These are phyloP conservation scores for Euzetes globulus DNA, from an alignment of 2,888 invertebrate species.

Conservation along the genomic window DNA sequence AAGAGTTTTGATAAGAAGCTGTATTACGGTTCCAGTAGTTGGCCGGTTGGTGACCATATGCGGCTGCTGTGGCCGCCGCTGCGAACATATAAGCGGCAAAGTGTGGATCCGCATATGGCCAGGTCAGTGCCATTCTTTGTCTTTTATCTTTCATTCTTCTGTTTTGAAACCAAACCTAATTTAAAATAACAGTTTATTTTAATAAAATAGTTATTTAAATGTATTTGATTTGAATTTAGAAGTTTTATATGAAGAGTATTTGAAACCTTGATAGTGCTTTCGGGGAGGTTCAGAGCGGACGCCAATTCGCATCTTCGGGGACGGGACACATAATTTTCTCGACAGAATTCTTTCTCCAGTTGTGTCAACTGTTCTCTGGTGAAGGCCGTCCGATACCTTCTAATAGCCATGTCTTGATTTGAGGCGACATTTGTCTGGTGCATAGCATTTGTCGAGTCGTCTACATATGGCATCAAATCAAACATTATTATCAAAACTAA, in stretches of 20 bases:
- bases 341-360: slow-evolving; percentile 90
- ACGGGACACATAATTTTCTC: slow-evolving; percentile 94
- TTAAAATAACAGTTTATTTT: background rate
- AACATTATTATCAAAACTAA: background rate
- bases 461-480: background rate
- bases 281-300: slow-evolving; percentile 81
- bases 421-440: background rate
- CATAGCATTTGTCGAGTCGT: slow-evolving; percentile 22
- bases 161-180: slow-evolving; percentile 91
- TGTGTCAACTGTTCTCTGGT: slow-evolving; percentile 84
- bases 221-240: no score
- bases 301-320: slow-evolving; percentile 92
- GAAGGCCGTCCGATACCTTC: slow-evolving; percentile 93
- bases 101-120: slow-evolving; percentile 92
- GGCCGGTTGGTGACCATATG: slow-evolving; percentile 46
- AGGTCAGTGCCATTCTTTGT: slow-evolving; percentile 83
- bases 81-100: slow-evolving; percentile 78
- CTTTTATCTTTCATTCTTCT: slow-evolving; percentile 74
- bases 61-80: slow-evolving; percentile 68
- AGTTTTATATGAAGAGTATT: no score
- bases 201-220: no score
- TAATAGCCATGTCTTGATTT: slow-evolving; percentile 52
- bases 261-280: slow-evolving; percentile 93
- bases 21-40: slow-evolving; percentile 38
- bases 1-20: slow-evolving; percentile 6